A percentile compares a stretch with the other conserved stretches of the same genome.
Evolutionary conservation across 2,888 invertebrate genomes (phyloP).

Genomic region (Macaria liturata): DNA sequence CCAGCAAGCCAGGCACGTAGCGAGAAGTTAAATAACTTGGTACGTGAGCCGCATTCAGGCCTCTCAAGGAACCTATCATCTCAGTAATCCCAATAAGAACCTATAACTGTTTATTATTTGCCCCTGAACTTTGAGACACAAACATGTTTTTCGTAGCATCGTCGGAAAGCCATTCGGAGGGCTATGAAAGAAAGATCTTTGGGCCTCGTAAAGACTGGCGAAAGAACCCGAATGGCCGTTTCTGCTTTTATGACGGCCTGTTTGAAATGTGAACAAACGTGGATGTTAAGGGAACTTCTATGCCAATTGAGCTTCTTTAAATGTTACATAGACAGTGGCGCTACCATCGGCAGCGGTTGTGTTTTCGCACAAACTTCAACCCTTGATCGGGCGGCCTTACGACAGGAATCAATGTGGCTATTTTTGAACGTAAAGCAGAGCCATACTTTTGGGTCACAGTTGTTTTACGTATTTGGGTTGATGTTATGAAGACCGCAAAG

Average conservation of each 20-base stretch:
- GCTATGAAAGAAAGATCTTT: conserved; percentile 20
- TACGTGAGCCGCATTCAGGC: not conserved
- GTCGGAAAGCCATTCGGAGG: conserved; percentile 16
- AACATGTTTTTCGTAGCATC: conserved; percentile 26
- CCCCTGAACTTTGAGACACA: conserved; percentile 19
- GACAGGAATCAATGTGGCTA: conserved; percentile 10
- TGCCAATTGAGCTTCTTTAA: too few species aligned
- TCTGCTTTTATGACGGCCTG: conserved; percentile 20
- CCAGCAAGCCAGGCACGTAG: too few species aligned
- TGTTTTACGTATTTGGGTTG: too few species aligned
- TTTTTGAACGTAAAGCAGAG: conserved; percentile 10
- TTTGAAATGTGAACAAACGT: too few species aligned
- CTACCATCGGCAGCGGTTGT: too few species aligned
- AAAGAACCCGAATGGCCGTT: conserved; percentile 15
- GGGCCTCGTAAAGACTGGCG: conserved; percentile 23
- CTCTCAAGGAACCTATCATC: not conserved
- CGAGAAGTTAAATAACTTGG: conserved; percentile 5
- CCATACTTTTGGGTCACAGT: conserved; percentile 2
- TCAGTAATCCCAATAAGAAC: too few species aligned
- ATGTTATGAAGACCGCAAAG: conserved; percentile 5
- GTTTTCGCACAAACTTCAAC: not conserved
- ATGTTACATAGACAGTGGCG: too few species aligned
- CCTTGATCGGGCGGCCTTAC: conserved; percentile 12
- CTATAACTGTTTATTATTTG: not conserved
- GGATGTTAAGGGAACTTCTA: too few species aligned